These are phyloP conservation scores for Melanostigma gelatinosum DNA, from an alignment of 2,113 vertebrate species.

Conservation along the genomic window DNA sequence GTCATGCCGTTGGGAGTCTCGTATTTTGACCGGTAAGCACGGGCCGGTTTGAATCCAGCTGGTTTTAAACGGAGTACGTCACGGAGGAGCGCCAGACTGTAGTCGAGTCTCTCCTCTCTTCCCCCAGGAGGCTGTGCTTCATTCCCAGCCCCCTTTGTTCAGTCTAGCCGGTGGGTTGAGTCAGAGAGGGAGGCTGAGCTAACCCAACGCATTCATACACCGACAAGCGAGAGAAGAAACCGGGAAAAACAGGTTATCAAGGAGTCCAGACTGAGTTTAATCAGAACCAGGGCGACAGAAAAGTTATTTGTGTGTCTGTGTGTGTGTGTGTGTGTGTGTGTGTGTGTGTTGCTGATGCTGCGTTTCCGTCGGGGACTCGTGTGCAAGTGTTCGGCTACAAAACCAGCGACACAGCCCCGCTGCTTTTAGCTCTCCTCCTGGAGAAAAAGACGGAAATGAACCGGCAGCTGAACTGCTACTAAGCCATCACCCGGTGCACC, in stretches of 20 bases:
- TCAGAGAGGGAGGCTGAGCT: conserved; percentile 66
- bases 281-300: neutral
- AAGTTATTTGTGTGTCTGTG: conserved; percentile 38
- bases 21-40: neutral
- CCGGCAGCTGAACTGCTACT: conserved; percentile 28
- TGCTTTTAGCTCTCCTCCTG: neutral
- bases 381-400: neutral
- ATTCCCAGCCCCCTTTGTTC: conserved; percentile 76
- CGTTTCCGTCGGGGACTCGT: conserved; percentile 1
- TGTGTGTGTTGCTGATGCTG: conserved; percentile 59
- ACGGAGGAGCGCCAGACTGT: conserved; percentile 31
- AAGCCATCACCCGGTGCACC: conserved; percentile 21
- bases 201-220: neutral
- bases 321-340: neutral
- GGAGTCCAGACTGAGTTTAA: neutral
- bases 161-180: conserved; percentile 74
- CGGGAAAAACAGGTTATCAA: neutral
- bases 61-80: neutral
- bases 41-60: neutral
- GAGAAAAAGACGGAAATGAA: neutral
- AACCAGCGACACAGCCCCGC: neutral
- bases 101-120: conserved; percentile 35
- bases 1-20: neutral
- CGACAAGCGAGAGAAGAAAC: conserved; percentile 12
- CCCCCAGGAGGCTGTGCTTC: conserved; percentile 71